Evolutionary conservation across 2,113 vertebrate species (phyloP).

Genomic region (Lota lota): DNA sequence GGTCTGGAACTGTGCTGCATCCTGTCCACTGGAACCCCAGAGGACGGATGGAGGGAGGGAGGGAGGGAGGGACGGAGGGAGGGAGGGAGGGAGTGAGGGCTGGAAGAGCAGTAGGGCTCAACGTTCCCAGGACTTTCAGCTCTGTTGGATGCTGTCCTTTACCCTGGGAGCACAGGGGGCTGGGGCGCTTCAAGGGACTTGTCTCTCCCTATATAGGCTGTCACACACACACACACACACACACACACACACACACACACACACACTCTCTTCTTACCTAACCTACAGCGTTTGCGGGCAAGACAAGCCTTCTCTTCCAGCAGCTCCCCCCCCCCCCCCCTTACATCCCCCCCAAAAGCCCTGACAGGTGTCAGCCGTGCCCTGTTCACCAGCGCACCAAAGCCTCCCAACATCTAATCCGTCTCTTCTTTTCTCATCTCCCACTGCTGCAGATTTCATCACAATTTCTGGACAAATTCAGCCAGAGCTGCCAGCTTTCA

Average conservation of each 20-base stretch:
- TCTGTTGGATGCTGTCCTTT: conserved; percentile 9
- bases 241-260: conserved; percentile 18
- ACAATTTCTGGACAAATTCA: conserved; percentile 66
- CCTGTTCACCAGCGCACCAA: conserved; percentile 63
- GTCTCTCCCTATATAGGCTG: conserved; percentile 13
- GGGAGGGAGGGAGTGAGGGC: conserved; percentile 6
- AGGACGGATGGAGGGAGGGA: too few relatives aligned
- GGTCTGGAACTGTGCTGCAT: conserved; percentile 39
- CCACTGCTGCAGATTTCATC: conserved; percentile 63
- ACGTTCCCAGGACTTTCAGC: conserved; percentile 43
- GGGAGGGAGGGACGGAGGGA: too few relatives aligned
- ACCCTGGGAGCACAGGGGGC: conserved; percentile 22
- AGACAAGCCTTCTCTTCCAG: conserved; percentile 53
- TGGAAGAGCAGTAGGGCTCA: not conserved
- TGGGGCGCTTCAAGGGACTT: conserved; percentile 29
- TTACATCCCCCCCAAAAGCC: conserved; percentile 65
- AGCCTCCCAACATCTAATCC: conserved; percentile 64
- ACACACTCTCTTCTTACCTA: conserved; percentile 26
- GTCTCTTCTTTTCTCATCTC: conserved; percentile 46
- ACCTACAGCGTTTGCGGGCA: conserved; percentile 55
- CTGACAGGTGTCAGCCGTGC: conserved; percentile 69
- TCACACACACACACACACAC: conserved; percentile 11
- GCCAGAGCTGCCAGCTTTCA: conserved; percentile 57
- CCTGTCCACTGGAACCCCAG: conserved; percentile 20
- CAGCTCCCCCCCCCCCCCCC: conserved; percentile 40